Evolutionary conservation across 2,888 invertebrate genomes (phyloP), one percentile per base, ranked within the genome.

Genomic region (Stenoptilia bipunctidactyla): DNA sequence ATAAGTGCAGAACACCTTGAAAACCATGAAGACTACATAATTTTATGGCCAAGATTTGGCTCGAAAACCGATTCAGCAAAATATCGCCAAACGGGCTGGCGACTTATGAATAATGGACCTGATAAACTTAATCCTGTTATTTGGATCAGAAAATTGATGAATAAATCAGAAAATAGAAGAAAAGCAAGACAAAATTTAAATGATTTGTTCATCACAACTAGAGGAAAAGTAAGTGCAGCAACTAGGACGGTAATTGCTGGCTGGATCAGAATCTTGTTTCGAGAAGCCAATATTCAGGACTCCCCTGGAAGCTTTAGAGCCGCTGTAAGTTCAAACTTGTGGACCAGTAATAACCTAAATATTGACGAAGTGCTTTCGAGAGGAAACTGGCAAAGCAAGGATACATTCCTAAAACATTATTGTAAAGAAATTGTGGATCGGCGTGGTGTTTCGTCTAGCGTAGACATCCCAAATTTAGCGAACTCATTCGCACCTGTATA

Each of bases 11-110:
- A 42, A 0, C 5, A 35, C 13, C 43, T 34, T 14, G 2, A 34
- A 34, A 14, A 13, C 0, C 13, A 8, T 1, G 40, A 37, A 1
- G 10, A 44, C 8, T 2, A 6, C 2, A 36, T 55, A 1, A 42
- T 36, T 1, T 41, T 52, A 1, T 49, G 50, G 46, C 51, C 50
- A 2, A 30, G 1, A 1, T 52, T 49, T 36, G 51, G 53, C 1
- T 51, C 51, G 1, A 52, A 52, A 43, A 52, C 51, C 0, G 49
- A 53, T 30, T 33, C 27, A n/a, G 1, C 27, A 5, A 36, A 13
- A 1, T 38, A 45, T 34, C 27, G 43, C 6, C 53, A 53, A 34
- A 47, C 50, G 1, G 51, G 50, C 1, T 52, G 46, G 46, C 15
- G 15, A 12, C 6, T 45, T n/a, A 15, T 30, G 8, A 25, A 27